Evolutionary conservation across 1,140 invertebrate species (phyloP).

Genomic region (Musca domestica): DNA sequence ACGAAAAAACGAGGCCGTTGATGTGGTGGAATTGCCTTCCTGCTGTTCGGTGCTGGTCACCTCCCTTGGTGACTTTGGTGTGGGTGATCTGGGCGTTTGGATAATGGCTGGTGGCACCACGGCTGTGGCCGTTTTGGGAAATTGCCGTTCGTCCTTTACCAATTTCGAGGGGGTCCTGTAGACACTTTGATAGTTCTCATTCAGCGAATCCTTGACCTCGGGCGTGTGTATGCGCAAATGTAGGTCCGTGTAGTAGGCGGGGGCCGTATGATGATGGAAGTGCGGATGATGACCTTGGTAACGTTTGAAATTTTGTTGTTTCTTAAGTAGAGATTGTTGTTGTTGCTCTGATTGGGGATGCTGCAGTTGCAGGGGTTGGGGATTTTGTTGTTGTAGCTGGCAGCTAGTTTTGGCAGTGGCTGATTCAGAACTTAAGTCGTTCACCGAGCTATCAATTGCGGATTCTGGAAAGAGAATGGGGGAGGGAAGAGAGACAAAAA

Average conservation of each 20-base stretch:
- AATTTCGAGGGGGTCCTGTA: conserved; percentile 46
- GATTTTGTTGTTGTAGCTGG: conserved; percentile 37
- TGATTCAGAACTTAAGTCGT: conserved; percentile 34
- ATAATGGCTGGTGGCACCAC: conserved; percentile 25
- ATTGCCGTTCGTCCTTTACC: conserved; percentile 38
- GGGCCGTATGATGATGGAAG: conserved; percentile 48
- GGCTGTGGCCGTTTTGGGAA: conserved; percentile 40
- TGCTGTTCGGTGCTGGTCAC: background rate
- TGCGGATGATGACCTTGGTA: conserved; percentile 50
- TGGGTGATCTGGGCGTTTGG: too few species aligned
- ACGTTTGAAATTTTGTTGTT: conserved; percentile 32
- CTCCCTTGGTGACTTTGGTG: background rate
- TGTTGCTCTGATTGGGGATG: conserved; percentile 29
- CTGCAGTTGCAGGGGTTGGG: conserved; percentile 9
- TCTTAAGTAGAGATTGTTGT: background rate
- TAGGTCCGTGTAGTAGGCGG: conserved; percentile 48
- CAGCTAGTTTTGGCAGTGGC: conserved; percentile 53
- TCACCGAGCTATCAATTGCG: conserved; percentile 12
- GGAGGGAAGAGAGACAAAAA: too few species aligned
- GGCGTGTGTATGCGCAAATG: conserved; percentile 47
- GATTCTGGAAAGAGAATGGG: conserved; percentile 26
- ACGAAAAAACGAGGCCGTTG: conserved; percentile 44
- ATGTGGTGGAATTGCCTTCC: background rate
- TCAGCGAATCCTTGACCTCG: conserved; percentile 42
- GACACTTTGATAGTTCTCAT: conserved; percentile 50